Evolutionary conservation across 2,797 vertebrate genomes (phyloP).

Genomic region (Lindbergichthys nudifrons): DNA sequence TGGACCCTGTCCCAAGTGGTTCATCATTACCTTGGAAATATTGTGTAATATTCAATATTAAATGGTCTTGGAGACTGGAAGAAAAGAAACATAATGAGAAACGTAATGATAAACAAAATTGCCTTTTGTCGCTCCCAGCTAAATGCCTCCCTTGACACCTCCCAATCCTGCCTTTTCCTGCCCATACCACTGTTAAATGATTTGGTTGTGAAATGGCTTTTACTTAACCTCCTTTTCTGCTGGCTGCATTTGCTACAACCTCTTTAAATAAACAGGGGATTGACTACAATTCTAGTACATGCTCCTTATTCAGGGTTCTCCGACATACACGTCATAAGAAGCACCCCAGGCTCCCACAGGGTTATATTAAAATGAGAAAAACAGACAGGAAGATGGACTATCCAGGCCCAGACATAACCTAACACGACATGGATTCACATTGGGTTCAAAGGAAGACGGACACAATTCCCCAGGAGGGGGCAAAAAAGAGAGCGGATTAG

Average conservation of each 20-base stretch:
- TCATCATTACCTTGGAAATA: conserved; percentile 37
- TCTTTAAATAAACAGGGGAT: conserved; percentile 54
- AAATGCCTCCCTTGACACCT: conserved; percentile 18
- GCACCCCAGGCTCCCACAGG: conserved; percentile 57
- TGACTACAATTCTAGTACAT: conserved; percentile 59
- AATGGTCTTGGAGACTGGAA: conserved; percentile 23
- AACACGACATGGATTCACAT: conserved; percentile 68
- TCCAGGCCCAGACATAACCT: conserved; percentile 73
- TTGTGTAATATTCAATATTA: conserved; percentile 37
- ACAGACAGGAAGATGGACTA: conserved; percentile 72
- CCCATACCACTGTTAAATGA: conserved; percentile 18
- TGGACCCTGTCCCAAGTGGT: conserved; percentile 35
- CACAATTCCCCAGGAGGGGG: conserved; percentile 57
- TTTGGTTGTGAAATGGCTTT: conserved; percentile 32
- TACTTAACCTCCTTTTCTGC: conserved; percentile 23
- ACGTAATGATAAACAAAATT: conserved; percentile 46
- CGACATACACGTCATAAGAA: conserved; percentile 66
- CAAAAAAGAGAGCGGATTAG: conserved; percentile 60
- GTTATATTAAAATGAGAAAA: conserved; percentile 74
- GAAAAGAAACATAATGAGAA: conserved; percentile 35
- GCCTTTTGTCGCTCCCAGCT: conserved; percentile 13
- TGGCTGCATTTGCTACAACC: conserved; percentile 25
- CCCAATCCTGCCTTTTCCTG: conserved; percentile 2
- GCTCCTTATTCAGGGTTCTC: conserved; percentile 61
- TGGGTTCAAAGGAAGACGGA: conserved; percentile 53